These are phyloP conservation scores for Bos taurus DNA, from an alignment of 2,113 vertebrate species.

Conservation along the genomic window DNA sequence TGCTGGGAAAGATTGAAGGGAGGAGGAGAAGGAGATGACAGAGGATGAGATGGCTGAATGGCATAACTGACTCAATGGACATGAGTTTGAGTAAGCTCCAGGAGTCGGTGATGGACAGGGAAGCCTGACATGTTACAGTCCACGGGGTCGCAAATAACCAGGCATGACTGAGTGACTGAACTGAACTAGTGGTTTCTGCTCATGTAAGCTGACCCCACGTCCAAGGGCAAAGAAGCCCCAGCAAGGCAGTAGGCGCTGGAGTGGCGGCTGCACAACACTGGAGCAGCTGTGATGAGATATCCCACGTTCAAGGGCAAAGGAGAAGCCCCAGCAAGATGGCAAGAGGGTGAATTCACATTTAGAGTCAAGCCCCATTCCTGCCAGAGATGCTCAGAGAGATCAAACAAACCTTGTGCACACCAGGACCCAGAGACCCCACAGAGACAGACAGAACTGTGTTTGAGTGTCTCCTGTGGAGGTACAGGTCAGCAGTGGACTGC, in stretches of 20 bases:
- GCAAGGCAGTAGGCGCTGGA: not conserved
- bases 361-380: not conserved
- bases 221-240: not conserved
- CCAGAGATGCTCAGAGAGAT: not conserved
- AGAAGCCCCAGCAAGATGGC: not conserved
- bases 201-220: not conserved
- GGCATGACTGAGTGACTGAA: not conserved
- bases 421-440: not conserved
- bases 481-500: not conserved
- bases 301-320: not conserved
- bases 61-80: not conserved
- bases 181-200: not conserved
- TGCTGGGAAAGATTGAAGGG: not conserved
- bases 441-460: not conserved
- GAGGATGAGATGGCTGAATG: not conserved
- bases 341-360: not conserved
- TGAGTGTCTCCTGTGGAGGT: not conserved
- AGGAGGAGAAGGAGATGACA: not conserved
- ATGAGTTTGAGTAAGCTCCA: not conserved
- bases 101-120: not conserved
- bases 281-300: not conserved
- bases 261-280: fast-evolving
- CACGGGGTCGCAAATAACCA: not conserved
- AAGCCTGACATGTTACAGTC: not conserved
- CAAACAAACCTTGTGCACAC: not conserved